These are phyloP conservation scores for Rafetus swinhoei DNA, from an alignment of 2,113 vertebrate species.

Conservation along the genomic window DNA sequence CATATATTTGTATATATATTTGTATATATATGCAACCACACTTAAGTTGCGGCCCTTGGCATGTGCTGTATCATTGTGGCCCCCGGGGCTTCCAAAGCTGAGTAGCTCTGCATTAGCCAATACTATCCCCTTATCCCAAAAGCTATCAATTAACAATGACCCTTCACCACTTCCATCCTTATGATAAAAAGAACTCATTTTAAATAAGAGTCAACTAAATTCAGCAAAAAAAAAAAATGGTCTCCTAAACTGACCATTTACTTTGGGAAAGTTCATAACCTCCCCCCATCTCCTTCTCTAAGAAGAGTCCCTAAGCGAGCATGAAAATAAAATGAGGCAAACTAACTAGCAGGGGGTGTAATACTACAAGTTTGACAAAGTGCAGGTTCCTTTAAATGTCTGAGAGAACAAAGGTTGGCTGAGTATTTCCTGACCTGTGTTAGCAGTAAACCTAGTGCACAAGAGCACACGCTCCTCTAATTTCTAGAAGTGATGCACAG, in stretches of 20 bases:
- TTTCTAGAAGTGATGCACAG: slow-evolving; percentile 5
- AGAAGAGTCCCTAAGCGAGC: slow-evolving; percentile 22
- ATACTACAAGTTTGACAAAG: background rate
- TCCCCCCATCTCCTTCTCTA: background rate
- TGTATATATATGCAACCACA: no score
- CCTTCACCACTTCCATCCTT: background rate
- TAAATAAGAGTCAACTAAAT: slow-evolving; percentile 28
- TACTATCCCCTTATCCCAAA: background rate
- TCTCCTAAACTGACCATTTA: slow-evolving; percentile 69
- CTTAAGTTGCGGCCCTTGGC: no score
- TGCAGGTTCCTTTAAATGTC: background rate
- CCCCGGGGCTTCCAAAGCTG: no score
- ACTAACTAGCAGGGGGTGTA: slow-evolving; percentile 32
- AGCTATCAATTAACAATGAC: background rate
- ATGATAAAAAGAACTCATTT: slow-evolving; percentile 42
- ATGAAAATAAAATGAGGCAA: slow-evolving; percentile 56
- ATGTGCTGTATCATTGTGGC: no score
- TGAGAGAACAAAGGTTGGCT: background rate
- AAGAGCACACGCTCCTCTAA: background rate
- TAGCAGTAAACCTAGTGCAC: background rate
- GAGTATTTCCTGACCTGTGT: background rate
- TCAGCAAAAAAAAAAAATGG: slow-evolving; percentile 25
- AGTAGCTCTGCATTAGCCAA: background rate
- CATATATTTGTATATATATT: no score
- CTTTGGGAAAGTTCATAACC: slow-evolving; percentile 66